phyloP scores from a whole-genome alignment of 2,113 vertebrate genomes.

The Cyanistes caeruleus region DNA sequence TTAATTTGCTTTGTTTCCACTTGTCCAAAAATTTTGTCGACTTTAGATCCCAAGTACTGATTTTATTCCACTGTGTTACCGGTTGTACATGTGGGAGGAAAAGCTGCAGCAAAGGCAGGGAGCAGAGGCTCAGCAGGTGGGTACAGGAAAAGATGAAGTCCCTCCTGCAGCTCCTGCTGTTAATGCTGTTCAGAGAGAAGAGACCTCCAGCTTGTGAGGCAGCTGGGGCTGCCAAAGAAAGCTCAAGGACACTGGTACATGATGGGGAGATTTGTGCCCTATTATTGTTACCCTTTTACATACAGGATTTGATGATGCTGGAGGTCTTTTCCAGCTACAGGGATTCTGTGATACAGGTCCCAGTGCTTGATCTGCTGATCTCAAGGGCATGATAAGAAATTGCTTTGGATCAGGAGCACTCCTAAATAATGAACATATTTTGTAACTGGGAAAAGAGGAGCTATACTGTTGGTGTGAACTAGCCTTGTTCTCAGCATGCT shows the following conservation, averaged over 20 bases:
- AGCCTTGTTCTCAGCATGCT: background rate
- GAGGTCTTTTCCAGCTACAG: background rate
- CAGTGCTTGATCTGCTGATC: background rate
- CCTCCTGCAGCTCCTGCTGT: background rate
- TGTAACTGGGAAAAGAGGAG: background rate
- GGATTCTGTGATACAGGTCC: background rate
- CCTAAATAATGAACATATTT: background rate
- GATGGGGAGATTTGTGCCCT: background rate
- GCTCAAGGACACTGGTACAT: rapidly evolving
- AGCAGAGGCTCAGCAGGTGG: background rate
- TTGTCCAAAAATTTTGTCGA: background rate
- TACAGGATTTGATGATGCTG: background rate
- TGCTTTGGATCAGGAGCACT: background rate
- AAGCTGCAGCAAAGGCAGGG: background rate
- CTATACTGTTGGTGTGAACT: background rate
- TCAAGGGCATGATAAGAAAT: background rate
- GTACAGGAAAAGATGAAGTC: background rate
- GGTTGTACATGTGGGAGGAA: background rate
- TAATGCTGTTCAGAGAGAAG: background rate
- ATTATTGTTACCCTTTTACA: background rate
- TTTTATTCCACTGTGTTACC: background rate
- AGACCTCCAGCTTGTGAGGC: background rate
- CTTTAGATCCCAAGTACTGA: background rate
- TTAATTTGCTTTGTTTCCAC: background rate
- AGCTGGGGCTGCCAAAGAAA: background rate